phyloP scores from a whole-genome alignment of 2,888 invertebrate species.

The Drosophila multiciliata region DNA sequence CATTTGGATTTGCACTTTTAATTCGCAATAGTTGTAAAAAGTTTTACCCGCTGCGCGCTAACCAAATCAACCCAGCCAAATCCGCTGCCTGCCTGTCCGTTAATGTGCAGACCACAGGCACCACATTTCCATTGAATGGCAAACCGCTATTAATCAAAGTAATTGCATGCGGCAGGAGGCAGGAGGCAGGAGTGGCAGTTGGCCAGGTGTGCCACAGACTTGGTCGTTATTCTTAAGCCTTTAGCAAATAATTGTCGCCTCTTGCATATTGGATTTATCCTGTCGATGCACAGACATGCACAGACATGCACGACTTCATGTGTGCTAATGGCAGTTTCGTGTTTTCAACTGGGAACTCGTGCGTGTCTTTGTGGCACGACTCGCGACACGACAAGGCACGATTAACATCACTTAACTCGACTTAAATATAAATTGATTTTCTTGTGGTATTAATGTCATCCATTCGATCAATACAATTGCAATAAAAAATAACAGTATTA shows the following conservation, averaged over 20 bases:
- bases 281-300: neutral
- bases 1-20: constrained; percentile 76
- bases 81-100: constrained; percentile 24
- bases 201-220: constrained; percentile 35
- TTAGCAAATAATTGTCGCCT: constrained; percentile 12
- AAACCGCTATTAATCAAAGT: constrained; percentile 82
- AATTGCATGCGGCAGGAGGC: constrained; percentile 69
- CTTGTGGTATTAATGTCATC: neutral
- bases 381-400: neutral
- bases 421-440: neutral
- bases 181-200: constrained; percentile 46
- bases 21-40: constrained; percentile 62
- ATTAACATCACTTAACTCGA: neutral
- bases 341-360: neutral
- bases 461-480: neutral
- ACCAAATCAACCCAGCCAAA: neutral
- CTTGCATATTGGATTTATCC: neutral
- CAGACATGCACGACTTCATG: neutral
- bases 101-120: constrained; percentile 29
- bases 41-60: constrained; percentile 27
- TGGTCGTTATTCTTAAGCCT: constrained; percentile 32
- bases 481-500: neutral
- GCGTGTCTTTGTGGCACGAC: neutral
- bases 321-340: neutral
- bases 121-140: constrained; percentile 51